phyloP scores from a whole-genome alignment of 2,113 vertebrate genomes.

The Eulacestoma nigropectus region DNA sequence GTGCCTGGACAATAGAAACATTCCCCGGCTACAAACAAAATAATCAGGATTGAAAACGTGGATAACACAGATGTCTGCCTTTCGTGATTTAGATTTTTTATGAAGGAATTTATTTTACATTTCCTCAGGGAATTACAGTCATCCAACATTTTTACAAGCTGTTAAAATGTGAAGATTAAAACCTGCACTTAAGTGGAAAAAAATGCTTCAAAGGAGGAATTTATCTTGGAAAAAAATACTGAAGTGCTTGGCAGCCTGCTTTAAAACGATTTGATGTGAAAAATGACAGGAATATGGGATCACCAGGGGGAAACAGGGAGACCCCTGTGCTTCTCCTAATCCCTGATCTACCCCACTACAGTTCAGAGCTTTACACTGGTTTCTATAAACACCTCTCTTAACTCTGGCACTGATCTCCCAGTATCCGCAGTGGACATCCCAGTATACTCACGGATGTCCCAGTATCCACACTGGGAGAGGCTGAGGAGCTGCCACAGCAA shows the following conservation, averaged over 20 bases:
- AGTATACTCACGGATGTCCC: not conserved
- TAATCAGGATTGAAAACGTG: slow-evolving; percentile 29
- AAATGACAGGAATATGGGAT: not conserved
- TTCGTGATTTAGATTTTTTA: not conserved
- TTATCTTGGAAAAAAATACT: not conserved
- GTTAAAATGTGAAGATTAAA: not conserved
- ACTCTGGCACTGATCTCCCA: too few species aligned
- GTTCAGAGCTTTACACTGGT: not conserved
- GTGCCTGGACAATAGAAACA: slow-evolving; percentile 38
- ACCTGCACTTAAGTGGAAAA: not conserved
- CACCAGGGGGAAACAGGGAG: not conserved
- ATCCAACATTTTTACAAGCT: not conserved
- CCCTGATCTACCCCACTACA: not conserved
- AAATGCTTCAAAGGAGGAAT: not conserved
- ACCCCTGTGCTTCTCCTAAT: not conserved
- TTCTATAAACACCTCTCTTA: not conserved
- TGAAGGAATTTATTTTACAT: not conserved
- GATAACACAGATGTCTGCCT: not conserved
- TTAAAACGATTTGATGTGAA: not conserved
- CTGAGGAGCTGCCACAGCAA: not conserved
- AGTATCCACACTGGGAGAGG: not conserved
- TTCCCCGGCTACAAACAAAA: slow-evolving; percentile 40
- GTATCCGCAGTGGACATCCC: not conserved
- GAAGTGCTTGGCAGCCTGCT: not conserved
- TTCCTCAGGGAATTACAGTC: not conserved